Evolutionary conservation across 2,888 invertebrate genomes (phyloP).

Genomic region (Melitaea athalia): DNA sequence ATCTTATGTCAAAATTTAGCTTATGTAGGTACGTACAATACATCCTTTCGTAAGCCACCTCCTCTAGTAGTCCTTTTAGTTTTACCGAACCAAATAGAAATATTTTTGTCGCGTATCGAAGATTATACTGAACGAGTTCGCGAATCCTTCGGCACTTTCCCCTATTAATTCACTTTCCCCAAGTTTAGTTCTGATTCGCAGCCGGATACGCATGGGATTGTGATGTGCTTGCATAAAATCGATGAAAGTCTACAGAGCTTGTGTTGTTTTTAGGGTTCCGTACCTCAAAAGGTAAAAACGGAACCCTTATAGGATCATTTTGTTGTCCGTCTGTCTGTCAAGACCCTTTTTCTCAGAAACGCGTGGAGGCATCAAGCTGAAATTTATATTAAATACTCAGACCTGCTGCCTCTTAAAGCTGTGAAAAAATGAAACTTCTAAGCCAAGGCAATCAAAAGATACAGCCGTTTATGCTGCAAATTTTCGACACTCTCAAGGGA

Average conservation of each 20-base stretch:
- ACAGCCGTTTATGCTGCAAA: too few species aligned
- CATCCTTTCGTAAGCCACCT: not conserved
- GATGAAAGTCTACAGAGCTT: conserved; percentile 12
- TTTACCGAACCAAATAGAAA: conserved; percentile 22
- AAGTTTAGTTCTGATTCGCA: conserved; percentile 50
- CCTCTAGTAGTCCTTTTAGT: not conserved
- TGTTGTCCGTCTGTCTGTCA: too few species aligned
- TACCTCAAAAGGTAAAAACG: too few species aligned
- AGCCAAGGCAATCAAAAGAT: too few species aligned
- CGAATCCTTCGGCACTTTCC: conserved; percentile 76
- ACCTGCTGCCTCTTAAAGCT: too few species aligned
- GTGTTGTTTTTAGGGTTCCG: too few species aligned
- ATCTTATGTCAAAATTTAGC: not conserved
- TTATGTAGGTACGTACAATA: not conserved
- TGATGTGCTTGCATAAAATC: conserved; percentile 39
- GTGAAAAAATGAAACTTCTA: too few species aligned
- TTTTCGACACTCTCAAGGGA: too few species aligned
- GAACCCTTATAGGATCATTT: too few species aligned
- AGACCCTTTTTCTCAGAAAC: too few species aligned
- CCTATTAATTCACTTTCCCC: conserved; percentile 76
- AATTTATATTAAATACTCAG: too few species aligned
- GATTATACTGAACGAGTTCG: conserved; percentile 61
- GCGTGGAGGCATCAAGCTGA: too few species aligned
- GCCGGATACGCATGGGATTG: conserved; percentile 48
- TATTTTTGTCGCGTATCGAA: conserved; percentile 49